These are phyloP conservation scores for Agonopterix subpropinquella DNA, from an alignment of 2,888 invertebrate species.

Conservation along the genomic window DNA sequence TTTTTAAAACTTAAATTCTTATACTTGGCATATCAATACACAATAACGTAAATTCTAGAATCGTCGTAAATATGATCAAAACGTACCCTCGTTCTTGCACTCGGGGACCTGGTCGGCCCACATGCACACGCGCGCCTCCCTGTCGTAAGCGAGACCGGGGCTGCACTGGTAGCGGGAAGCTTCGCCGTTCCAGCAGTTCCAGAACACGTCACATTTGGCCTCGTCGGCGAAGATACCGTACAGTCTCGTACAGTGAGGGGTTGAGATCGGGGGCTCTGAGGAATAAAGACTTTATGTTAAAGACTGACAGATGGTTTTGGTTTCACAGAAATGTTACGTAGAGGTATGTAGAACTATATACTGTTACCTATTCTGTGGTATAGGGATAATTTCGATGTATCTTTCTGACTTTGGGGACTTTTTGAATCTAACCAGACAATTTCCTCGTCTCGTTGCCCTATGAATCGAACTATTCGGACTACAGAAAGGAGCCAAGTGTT, in stretches of 20 bases:
- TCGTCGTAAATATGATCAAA: neutral
- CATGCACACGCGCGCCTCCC: conserved; percentile 95
- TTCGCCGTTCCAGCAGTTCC: conserved; percentile 98
- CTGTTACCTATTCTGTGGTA: no score
- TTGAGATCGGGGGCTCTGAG: conserved; percentile 88
- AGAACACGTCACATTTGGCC: conserved; percentile 93
- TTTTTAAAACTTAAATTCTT: no score
- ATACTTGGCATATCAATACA: no score
- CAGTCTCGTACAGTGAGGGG: conserved; percentile 88
- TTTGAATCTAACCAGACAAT: no score
- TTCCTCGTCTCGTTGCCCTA: no score
- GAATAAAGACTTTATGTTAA: neutral
- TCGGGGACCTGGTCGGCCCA: conserved; percentile 97
- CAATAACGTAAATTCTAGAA: no score
- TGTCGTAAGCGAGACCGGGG: conserved; percentile 95
- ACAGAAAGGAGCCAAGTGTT: no score
- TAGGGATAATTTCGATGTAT: no score
- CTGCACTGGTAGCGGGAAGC: conserved; percentile 96
- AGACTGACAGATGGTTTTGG: neutral
- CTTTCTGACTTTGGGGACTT: no score
- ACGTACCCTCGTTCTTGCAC: conserved; percentile 90
- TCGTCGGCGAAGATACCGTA: conserved; percentile 96
- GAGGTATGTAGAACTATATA: no score
- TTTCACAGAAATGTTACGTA: no score
- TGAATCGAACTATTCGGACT: no score